Conservation (phyloP, 2,113 vertebrate species). For the Pseudopipra pipra region DNA sequence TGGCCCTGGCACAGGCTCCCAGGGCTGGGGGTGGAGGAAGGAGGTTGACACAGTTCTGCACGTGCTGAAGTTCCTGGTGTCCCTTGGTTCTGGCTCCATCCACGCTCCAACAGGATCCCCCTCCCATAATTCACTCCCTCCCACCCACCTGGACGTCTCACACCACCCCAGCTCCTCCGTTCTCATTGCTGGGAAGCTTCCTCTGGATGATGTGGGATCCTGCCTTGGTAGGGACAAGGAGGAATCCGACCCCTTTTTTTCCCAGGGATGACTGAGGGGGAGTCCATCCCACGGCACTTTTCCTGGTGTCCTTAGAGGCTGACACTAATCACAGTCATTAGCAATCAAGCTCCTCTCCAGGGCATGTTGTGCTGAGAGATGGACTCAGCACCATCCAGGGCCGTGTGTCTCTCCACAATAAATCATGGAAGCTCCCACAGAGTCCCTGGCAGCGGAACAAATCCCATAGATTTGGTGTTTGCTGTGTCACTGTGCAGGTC, state of each 20-base stretch:
- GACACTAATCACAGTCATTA: not conserved
- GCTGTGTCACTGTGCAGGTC: not conserved
- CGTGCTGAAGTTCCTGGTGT: not conserved
- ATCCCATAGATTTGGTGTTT: not conserved
- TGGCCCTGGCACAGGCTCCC: not conserved
- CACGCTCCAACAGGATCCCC: not conserved
- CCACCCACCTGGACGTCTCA: not conserved
- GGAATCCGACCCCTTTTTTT: not conserved
- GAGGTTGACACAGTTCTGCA: not conserved
- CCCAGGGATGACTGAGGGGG: not conserved
- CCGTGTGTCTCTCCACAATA: not conserved
- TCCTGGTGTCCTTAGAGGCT: not conserved
- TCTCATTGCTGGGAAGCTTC: not conserved
- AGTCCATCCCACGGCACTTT: not conserved
- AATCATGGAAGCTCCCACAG: not conserved
- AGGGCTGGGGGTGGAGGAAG: not conserved
- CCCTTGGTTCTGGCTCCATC: not conserved
- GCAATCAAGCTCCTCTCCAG: not conserved
- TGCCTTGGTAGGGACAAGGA: not conserved
- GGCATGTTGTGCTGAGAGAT: not conserved
- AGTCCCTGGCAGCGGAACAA: not conserved
- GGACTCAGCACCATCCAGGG: not conserved
- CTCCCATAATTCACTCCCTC: not conserved
- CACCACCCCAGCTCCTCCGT: not conserved
- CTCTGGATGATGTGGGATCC: not conserved